Evolutionary conservation across 2,113 vertebrate genomes (phyloP).

Genomic region (Peromyscus leucopus): DNA sequence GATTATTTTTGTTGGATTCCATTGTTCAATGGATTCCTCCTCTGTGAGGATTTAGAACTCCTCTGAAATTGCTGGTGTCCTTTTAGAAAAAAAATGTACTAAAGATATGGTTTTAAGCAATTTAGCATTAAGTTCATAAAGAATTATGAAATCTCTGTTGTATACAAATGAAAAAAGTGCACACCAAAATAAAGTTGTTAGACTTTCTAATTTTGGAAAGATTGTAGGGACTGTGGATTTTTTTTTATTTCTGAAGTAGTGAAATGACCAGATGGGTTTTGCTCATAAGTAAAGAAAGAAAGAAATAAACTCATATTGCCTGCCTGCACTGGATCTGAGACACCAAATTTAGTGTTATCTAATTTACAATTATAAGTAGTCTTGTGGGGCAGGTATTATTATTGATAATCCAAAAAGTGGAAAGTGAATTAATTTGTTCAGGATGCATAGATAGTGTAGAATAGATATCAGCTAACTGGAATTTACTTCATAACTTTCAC

Average conservation of each 20-base stretch:
- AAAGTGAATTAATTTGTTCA: not conserved
- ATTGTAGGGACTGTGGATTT: constrained; percentile 40
- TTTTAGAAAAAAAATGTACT: not conserved
- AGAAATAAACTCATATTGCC: not conserved
- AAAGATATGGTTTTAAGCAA: not conserved
- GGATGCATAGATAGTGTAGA: not conserved
- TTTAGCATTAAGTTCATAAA: constrained; percentile 32
- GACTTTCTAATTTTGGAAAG: constrained; percentile 45
- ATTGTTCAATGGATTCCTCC: not conserved
- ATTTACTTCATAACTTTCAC: not conserved
- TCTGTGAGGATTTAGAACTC: not conserved
- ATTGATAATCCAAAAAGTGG: not conserved
- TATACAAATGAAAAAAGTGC: constrained; percentile 23
- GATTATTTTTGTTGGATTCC: constrained; percentile 42
- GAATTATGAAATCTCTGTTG: not conserved
- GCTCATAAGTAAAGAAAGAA: constrained; percentile 56
- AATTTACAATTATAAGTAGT: constrained; percentile 16
- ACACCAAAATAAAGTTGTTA: constrained; percentile 34
- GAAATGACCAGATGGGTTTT: constrained; percentile 42
- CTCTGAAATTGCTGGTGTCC: not conserved
- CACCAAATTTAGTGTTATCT: not conserved
- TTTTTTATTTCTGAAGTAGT: not conserved
- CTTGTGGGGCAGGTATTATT: not conserved
- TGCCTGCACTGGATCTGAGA: not conserved
- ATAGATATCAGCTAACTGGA: not conserved